Base-by-base conservation (phyloP, 2,797 vertebrate species). In the Chiropotes sagulatus region DNA sequence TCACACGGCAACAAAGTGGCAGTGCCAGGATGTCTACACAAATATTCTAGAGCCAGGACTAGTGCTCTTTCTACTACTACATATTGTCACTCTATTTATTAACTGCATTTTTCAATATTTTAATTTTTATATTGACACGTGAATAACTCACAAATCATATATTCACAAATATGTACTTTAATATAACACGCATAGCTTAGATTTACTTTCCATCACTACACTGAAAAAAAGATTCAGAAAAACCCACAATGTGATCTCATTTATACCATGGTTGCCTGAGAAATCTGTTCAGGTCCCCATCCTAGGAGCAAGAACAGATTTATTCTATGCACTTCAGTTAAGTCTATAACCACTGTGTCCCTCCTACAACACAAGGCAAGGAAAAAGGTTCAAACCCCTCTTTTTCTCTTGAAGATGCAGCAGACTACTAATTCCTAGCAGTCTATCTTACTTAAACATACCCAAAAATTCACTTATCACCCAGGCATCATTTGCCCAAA, bases 141-240 rank as follows among this genome's bases (percentile, higher is more conserved):
- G 7, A 94, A 93, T 90, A n/a, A 58, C 39, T 87, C 64, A 61
- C 4, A 87, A 90, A 93, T 88, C 58, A 94, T 20, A 30, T 50
- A 81, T 17, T 70, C 12, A 93, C 20, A 86, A 61, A 81, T 30
- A 83, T 2, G 0, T 58, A 76, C 52, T 58, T 75, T 26, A 48
- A 52, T 19, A 54, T 48, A 83, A 86, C 22, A 76, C 20, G 54
- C 10, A n/a, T 5, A 85, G 84, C 44, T 58, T 48, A 44, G 3
- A 86, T 76, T 80, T 93, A 64, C 36, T 93, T 95, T 89, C 78
- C 36, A 94, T 46, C 46, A 84, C 50, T 78, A 93, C 4, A 92
- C 0, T 50, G 75, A 28, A 70, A 26, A 93, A 90, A 82, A 85
- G 67, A 87, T 70, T 95, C 61, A 84, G 39, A 93, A 95, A 94